Evolutionary conservation across 2,888 invertebrate species (phyloP).

Genomic region (Cephus pulcher): DNA sequence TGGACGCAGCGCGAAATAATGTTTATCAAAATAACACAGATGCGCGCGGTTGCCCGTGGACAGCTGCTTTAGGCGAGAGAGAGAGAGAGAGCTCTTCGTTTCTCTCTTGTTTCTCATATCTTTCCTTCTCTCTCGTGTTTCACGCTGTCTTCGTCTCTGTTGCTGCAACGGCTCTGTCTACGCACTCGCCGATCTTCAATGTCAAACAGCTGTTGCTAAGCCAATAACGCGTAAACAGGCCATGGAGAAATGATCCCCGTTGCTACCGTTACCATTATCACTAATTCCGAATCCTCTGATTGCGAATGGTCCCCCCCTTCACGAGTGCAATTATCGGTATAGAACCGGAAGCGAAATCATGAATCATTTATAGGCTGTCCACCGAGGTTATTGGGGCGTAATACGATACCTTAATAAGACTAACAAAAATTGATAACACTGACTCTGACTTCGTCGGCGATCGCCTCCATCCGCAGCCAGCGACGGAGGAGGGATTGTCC

Average conservation of each 20-base stretch:
- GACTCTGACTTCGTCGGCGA: not conserved
- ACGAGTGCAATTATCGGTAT: not conserved
- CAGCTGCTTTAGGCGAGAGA: not conserved
- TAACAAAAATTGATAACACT: not conserved
- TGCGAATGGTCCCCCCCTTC: not conserved
- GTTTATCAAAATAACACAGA: slow-evolving; percentile 23
- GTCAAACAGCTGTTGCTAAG: slow-evolving; percentile 59
- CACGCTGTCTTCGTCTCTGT: slow-evolving; percentile 16
- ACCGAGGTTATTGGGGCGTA: not conserved
- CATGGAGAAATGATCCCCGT: not conserved
- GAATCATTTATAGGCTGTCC: not conserved
- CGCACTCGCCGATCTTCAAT: slow-evolving; percentile 32
- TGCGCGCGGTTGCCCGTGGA: not conserved
- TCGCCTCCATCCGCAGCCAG: not conserved
- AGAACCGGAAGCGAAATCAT: not conserved
- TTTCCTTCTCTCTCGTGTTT: not conserved
- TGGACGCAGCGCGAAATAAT: slow-evolving; percentile 18
- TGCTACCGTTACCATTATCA: not conserved
- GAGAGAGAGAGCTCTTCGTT: not conserved
- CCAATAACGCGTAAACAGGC: slow-evolving; percentile 36
- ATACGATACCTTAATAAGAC: not conserved
- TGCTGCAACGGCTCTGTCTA: slow-evolving; percentile 20
- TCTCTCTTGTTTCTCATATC: not conserved
- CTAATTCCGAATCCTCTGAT: not conserved
- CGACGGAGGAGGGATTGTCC: not conserved